Evolutionary conservation across 2,888 invertebrate genomes (phyloP), one percentile per base, ranked within the genome.

Genomic region (Vandiemenella viatica): DNA sequence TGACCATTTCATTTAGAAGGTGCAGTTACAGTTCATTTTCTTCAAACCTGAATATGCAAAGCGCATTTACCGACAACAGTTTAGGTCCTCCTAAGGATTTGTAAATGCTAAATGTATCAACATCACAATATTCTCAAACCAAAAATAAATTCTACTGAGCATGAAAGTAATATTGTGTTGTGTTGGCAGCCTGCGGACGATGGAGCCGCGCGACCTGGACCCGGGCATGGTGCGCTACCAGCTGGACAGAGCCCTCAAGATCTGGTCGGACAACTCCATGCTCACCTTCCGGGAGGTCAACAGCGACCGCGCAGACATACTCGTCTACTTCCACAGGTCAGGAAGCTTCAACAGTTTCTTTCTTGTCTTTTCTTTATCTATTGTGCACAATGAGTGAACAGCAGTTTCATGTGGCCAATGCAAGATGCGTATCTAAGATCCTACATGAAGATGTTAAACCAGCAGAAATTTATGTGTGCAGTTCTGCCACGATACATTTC

Each of bases 241-340:
- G 57, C 71, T 95, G 50, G 69, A 76, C 47, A 76, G 79, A 49
- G 93, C 92, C 0, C 74, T 93, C 61, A 74, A 79, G 57, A 79
- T 92, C 7, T 95, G 95, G 95, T 79, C 86, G 55, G 79, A 79
- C 57, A 84, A 85, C 59, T 90, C 91, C 17, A 79, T 78, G 55
- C 78, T 93, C 60, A 85, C 83, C 58, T 93, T 92, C 70, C 78
- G 73, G 43, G 89, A 92, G 69, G 74, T 85, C 59, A 77, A 81
- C 70, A 80, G 80, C 58, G 83, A 86, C 60, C 75, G 79, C 52
- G 91, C 90, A 46, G 90, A 91, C 65, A 90, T 92, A 60, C 77
- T 86, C 59, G 79, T 91, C 54, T 80, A 80, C 51, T 92, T 91
- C 66, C 80, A 83, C 65, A 83, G 79, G 90, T 89, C 68, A 77